These are phyloP conservation scores for Corythornis madagascariensis DNA, from an alignment of 2,113 vertebrate genomes.

Conservation along the genomic window DNA sequence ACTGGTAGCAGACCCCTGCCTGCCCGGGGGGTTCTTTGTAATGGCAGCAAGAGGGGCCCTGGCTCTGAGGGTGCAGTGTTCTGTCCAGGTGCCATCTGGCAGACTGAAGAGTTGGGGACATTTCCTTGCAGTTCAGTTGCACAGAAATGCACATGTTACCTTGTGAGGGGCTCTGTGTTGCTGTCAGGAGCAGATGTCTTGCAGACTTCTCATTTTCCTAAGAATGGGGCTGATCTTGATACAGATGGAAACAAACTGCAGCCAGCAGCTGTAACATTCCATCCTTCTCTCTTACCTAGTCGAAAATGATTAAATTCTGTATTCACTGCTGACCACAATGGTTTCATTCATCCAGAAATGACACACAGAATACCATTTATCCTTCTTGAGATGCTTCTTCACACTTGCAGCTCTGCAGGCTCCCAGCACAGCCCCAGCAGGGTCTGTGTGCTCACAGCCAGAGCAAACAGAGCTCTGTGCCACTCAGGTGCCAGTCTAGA, in stretches of 20 bases:
- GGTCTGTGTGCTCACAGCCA: background rate
- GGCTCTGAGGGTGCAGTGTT: background rate
- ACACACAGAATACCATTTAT: background rate
- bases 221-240: background rate
- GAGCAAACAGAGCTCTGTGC: background rate
- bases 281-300: background rate
- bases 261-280: background rate
- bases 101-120: background rate
- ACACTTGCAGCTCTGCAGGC: background rate
- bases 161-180: background rate
- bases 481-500: background rate
- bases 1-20: background rate
- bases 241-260: background rate
- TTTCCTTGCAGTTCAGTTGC: background rate
- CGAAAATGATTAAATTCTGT: background rate
- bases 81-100: background rate
- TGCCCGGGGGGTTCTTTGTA: background rate
- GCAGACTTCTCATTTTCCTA: background rate
- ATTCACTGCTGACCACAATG: background rate
- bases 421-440: background rate
- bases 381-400: background rate
- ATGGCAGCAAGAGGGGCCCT: background rate
- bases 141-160: background rate
- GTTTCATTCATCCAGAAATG: background rate
- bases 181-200: background rate